Evolutionary conservation across 2,888 invertebrate species (phyloP).

Genomic region (Xestia c-nigrum): DNA sequence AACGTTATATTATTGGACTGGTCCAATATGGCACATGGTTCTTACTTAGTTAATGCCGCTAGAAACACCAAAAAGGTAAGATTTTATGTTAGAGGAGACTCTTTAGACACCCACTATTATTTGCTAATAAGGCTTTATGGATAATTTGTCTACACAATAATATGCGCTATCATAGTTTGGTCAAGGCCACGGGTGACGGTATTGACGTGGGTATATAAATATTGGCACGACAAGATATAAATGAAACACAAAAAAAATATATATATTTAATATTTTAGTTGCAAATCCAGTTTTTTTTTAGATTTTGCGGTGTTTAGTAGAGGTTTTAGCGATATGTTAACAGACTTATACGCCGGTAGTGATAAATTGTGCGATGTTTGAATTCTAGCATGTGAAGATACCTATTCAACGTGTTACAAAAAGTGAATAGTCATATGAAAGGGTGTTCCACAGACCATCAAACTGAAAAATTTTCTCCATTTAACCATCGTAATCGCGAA

Average conservation of each 20-base stretch:
- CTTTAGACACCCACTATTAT: constrained; percentile 17
- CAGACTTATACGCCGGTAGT: no score
- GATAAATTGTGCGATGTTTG: no score
- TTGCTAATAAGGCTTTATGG: not conserved
- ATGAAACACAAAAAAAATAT: not conserved
- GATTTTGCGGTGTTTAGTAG: not conserved
- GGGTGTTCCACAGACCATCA: no score
- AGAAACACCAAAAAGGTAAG: constrained; percentile 90
- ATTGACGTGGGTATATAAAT: not conserved
- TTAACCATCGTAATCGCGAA: no score
- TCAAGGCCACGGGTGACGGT: not conserved
- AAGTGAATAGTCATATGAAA: no score
- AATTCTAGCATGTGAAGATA: no score
- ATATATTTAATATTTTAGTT: not conserved
- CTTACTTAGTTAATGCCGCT: constrained; percentile 91
- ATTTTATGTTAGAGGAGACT: not conserved
- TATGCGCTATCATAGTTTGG: not conserved
- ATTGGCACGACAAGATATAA: not conserved
- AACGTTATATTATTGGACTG: constrained; percentile 88
- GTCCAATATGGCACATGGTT: constrained; percentile 89
- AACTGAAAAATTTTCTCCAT: no score
- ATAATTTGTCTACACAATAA: not conserved
- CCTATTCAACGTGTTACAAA: no score
- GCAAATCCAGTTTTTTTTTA: not conserved
- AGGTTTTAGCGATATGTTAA: not conserved